Evolutionary conservation across 2,888 invertebrate species (phyloP), one percentile per base, ranked within the genome.

Genomic region (Dysmachus trigonus): DNA sequence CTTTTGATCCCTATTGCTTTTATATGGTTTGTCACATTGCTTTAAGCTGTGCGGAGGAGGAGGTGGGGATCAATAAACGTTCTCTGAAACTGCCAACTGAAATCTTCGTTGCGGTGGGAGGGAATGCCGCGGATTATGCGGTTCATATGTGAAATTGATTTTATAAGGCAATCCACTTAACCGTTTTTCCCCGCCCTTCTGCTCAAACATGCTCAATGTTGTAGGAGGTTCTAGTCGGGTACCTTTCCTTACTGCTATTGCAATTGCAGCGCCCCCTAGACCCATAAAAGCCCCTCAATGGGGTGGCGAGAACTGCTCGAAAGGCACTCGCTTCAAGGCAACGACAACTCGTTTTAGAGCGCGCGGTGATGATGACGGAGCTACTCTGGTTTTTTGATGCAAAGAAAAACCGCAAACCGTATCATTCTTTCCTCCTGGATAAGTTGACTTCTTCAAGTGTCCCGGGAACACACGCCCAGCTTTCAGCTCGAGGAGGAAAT

Each of bases 141-240:
- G 85, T 85, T 85, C 85, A 85, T 85, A 85, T 85, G 85, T 85
- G 85, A 85, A 85, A 85, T 85, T 85, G 85, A 85, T 85, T 85
- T 84, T 74, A 85, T 85, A 74, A 33, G 73, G 85, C 51, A 85
- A 85, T 85, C 73, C 85, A 85, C 85, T 85, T 85, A 85, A 85
- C 33, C 13, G 74, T 31, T 51, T 31, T 51, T 51, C 31, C 15
- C 47, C 85, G 38, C 62, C 82, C 22, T 82, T 38, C 35, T 33
- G 31, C 18, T 47, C 47, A 10, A 31, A 51, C 41, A 27, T 79
- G 31, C 22, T 79, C 51, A 71, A 71, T 82, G 22, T 62, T 82
- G 82, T 82, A 82, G 82, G 82, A 62, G 82, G 82, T 62, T 15
- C 71, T 35, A 41, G 13, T 47, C 47, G 15, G 15, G 5, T 47